Base-by-base conservation (phyloP, 2,888 invertebrate species). In the Ophonus ardosiacus region DNA sequence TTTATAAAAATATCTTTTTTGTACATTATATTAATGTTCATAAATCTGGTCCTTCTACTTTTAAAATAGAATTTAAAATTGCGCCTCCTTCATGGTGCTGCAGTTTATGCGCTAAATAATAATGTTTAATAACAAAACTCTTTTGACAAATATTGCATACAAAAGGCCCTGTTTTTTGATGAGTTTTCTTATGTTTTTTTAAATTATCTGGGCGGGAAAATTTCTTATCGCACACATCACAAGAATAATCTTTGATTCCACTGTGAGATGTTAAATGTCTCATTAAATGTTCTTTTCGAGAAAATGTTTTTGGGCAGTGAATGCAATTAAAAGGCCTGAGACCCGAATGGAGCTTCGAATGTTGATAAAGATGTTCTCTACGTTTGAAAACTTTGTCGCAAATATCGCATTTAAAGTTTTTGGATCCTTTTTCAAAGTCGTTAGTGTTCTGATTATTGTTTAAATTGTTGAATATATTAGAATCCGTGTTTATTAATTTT, bases 331-430 rank as follows among this genome's bases (percentile, higher is more conserved):
- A 95, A 0, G 95, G 95, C 65, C 95, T 91, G 86, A 94, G 92
- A 6, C 95, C 95, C 7, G 94, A 93, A 87, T 95, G 95, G 0
- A 95, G 90, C 88, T 95, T 95, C 0, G 94, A 91, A 88, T 95
- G 95, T 87, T 95, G 95, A 85, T 94, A 94, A 0, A 95, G 90
- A 88, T 95, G 95, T 88, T 95, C 95, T 88, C 94, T 94, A 87
- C 95, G 92, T 88, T 95, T 95, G 88, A 95, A 95, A 0, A 92
- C 92, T 86, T 94, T 94, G 6, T 92, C 92, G 88, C 95, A 95
- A 15, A 93, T 91, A 57, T 93, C 93, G 88, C 95, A 95, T 88
- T 90, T 90, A 88, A 91, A 92, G 21, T 31, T 51, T 63, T 71
- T 84, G 78, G 68, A 86, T 68, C 24, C 81, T 83, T 65, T 87